Percentiles rank a stretch among this genome's conserved stretches.
phyloP scores from a whole-genome alignment of 2,888 invertebrate species.

The Serripes groenlandicus region DNA sequence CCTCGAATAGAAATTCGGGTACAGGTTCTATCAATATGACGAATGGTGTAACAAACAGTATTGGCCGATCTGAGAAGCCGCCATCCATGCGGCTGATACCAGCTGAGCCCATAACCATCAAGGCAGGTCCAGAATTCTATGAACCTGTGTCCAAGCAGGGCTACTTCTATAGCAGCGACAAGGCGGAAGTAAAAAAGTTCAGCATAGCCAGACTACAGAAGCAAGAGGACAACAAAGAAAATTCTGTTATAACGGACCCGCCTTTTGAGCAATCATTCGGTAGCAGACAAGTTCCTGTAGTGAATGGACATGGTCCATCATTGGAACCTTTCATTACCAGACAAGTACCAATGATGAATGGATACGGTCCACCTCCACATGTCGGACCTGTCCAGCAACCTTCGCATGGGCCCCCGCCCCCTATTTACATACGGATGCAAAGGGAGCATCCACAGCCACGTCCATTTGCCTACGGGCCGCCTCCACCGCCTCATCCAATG shows the following conservation, averaged over 20 bases:
- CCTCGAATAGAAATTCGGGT: constrained; percentile 8
- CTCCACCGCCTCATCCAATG: constrained; percentile 55
- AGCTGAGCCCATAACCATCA: constrained; percentile 62
- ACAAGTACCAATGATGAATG: too few species aligned
- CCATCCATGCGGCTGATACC: constrained; percentile 69
- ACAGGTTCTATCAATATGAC: background rate
- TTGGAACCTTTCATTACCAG: too few species aligned
- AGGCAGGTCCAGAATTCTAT: constrained; percentile 79
- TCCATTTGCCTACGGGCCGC: constrained; percentile 31
- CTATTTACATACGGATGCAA: constrained; percentile 14
- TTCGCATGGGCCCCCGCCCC: constrained; percentile 8
- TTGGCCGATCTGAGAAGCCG: background rate
- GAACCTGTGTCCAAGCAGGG: constrained; percentile 81
- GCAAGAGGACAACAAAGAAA: constrained; percentile 16
- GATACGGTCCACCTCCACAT: constrained; percentile 5
- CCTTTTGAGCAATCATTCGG: background rate
- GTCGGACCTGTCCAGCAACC: background rate
- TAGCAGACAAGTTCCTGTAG: background rate
- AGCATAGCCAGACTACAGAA: constrained; percentile 74
- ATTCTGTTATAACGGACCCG: background rate
- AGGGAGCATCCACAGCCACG: constrained; percentile 28
- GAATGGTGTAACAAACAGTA: constrained; percentile 36
- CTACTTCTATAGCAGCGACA: constrained; percentile 81
- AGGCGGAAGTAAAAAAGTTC: constrained; percentile 79
- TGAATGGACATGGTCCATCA: background rate